phyloP scores from a whole-genome alignment of 2,888 invertebrate genomes.

The Autographa pulchrina region DNA sequence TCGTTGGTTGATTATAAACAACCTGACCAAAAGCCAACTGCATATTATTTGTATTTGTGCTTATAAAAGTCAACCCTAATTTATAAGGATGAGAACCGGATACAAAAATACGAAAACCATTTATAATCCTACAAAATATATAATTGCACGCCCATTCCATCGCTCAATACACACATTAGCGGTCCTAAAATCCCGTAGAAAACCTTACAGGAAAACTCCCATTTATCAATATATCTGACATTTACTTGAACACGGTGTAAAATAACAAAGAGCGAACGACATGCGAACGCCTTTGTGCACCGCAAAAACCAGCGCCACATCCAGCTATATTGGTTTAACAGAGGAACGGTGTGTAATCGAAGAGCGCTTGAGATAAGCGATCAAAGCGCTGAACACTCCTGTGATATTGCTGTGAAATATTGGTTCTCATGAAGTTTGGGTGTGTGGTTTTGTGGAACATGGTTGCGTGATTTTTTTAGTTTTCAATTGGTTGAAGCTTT shows the following conservation, averaged over 20 bases:
- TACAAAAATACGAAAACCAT: neutral
- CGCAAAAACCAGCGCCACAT: constrained; percentile 52
- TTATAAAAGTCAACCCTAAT: no score
- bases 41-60: no score
- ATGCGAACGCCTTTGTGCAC: constrained; percentile 46
- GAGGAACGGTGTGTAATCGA: constrained; percentile 46
- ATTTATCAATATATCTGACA: constrained; percentile 48
- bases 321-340: constrained; percentile 56
- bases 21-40: no score
- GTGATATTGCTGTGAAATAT: constrained; percentile 47
- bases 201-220: constrained; percentile 20
- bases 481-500: neutral
- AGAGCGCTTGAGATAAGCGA: constrained; percentile 55
- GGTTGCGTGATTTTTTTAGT: constrained; percentile 5
- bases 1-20: no score
- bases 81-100: no score
- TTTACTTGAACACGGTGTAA: constrained; percentile 46
- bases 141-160: neutral
- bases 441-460: neutral
- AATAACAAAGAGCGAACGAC: constrained; percentile 55
- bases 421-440: constrained; percentile 22
- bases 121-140: neutral
- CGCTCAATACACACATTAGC: constrained; percentile 17
- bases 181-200: constrained; percentile 14
- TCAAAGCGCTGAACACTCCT: constrained; percentile 48